Percentiles rank a stretch among this genome's conserved stretches.
These are phyloP conservation scores for Sylvilagus floridanus DNA, from an alignment of 2,797 vertebrate species.

Conservation along the genomic window DNA sequence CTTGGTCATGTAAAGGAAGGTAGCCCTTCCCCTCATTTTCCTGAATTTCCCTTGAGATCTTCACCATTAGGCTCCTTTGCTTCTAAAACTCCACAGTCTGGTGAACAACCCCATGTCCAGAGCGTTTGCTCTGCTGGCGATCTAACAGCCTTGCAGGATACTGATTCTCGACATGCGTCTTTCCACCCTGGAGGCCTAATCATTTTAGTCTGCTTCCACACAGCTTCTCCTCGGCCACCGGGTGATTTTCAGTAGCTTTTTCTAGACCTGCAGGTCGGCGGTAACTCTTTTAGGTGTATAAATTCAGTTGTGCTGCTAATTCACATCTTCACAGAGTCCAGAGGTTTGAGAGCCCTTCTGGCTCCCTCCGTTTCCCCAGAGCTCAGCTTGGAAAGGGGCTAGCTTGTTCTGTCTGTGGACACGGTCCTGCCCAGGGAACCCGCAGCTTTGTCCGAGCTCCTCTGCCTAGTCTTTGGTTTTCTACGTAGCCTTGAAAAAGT, in stretches of 20 bases:
- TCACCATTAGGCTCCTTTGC: neutral
- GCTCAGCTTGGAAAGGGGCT: neutral
- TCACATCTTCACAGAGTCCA: neutral
- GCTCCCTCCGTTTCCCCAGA: fast-evolving
- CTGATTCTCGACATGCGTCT: neutral
- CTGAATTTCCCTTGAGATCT: neutral
- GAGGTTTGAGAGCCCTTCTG: neutral
- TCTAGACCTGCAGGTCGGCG: neutral
- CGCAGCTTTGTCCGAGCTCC: neutral
- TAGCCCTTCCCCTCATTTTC: neutral
- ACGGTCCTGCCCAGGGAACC: neutral
- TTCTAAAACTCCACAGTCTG: neutral
- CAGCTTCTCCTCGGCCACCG: neutral
- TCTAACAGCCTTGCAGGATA: neutral
- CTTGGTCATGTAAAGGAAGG: neutral
- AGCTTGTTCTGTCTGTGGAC: neutral
- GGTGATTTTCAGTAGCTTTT: neutral
- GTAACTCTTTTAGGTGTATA: neutral
- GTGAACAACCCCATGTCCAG: neutral
- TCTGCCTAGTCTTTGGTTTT: neutral
- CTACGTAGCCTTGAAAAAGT: neutral
- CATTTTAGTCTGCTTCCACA: neutral
- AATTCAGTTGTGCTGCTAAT: neutral
- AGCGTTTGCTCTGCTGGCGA: neutral
- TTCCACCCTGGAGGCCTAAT: neutral